Base-by-base conservation (phyloP, 1,140 invertebrate genomes). In the Pseudobourletiella spinata region DNA sequence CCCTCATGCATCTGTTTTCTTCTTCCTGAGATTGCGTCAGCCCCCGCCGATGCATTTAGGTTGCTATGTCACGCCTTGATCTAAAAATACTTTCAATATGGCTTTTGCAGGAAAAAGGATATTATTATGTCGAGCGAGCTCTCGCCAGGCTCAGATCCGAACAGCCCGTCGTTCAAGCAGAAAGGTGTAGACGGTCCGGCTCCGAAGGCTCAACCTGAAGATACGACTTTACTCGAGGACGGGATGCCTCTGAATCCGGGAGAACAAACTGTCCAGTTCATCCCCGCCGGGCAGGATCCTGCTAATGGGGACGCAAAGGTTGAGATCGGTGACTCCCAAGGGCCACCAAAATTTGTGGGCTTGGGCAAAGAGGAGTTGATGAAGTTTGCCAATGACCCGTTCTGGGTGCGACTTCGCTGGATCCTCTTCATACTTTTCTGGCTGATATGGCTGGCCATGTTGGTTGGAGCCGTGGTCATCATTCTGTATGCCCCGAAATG, bases 321-420 rank as follows among this genome's bases (percentile, higher is more conserved):
- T 43, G 86, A 92, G 71, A 87, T 91, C 35, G 84, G 86, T 59
- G 77, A 78, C 76, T 46, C 61, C 2, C 72, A 75, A 22, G 80
- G 79, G 51, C 64, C 74, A 0, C 74, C 81, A 4, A 39, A 61
- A 8, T 87, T 91, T 66, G 82, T 86, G 18, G 91, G 90, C 8
- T 84, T 95, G 79, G 85, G 84, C 3, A 95, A 94, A 75, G 89
- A 93, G 71, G 91, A 95, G 73, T 75, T 95, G 50, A 85, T 94
- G 86, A 91, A 91, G 75, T 90, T 84, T 71, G 55, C 88, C 0
- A 91, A 91, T 72, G 89, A 94, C 76, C 91, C 91, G 29, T 93
- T 92, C 73, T 95, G 91, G 91, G 81, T 92, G 28, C 82, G 83
- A 51, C 75, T 92, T 46, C 81, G 91, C 69, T 91, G 87, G 88